phyloP scores from a whole-genome alignment of 2,888 invertebrate genomes.

The Leptopterna dolabrata region DNA sequence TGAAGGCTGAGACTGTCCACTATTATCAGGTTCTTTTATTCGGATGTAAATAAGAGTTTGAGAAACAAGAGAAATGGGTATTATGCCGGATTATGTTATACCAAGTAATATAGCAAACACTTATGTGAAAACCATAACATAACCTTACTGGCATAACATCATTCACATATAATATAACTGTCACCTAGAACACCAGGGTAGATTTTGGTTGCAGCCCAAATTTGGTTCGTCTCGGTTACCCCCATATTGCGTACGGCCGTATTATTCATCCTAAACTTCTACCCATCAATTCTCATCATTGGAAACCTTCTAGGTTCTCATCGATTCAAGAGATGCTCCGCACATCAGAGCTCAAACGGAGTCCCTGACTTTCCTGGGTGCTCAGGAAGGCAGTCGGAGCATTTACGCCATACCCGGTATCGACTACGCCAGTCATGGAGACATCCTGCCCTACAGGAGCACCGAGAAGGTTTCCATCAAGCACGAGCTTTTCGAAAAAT shows the following conservation, averaged over 20 bases:
- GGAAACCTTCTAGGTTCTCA: conserved; percentile 77
- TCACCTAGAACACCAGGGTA: no score
- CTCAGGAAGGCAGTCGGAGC: conserved; percentile 93
- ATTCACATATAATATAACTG: no score
- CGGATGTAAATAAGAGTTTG: background rate
- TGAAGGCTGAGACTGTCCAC: background rate
- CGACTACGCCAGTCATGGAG: conserved; percentile 98
- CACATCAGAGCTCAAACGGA: conserved; percentile 97
- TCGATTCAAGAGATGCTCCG: conserved; percentile 96
- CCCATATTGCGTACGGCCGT: no score
- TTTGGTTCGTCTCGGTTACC: no score
- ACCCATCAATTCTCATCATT: background rate
- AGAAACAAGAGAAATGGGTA: background rate
- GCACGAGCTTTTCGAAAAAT: conserved; percentile 97
- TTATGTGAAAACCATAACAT: no score
- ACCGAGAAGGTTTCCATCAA: conserved; percentile 89
- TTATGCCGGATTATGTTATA: no score
- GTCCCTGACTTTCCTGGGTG: conserved; percentile 95
- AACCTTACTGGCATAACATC: no score
- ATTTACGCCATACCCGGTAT: conserved; percentile 96
- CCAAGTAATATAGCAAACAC: no score
- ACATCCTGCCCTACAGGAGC: conserved; percentile 93
- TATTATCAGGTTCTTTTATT: background rate
- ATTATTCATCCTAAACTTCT: background rate
- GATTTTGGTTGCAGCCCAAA: no score